Evolutionary conservation across 2,797 vertebrate species (phyloP), one percentile per base, ranked within the genome.

Genomic region (Kryptolebias ocellatus): DNA sequence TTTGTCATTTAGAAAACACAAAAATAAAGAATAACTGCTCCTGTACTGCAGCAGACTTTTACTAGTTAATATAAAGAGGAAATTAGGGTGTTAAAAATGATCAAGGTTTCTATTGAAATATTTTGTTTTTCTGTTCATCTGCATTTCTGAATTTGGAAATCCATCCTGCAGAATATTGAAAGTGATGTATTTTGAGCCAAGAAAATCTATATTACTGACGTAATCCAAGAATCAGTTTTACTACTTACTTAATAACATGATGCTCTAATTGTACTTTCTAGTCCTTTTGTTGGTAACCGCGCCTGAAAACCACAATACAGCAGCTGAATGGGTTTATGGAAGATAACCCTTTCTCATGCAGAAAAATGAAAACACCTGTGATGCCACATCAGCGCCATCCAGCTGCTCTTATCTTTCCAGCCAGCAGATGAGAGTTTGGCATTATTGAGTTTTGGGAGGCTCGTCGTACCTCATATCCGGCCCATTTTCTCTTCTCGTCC

Each of bases 401-500:
- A 90, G 83, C 67, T 69, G 34, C 20, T 46, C 74, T 93, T 87
- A 91, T 93, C 90, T 87, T 50, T 45, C 39, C 53, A 73, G 76
- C 64, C 79, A 60, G 79, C 76, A 87, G 86, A 88, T 69, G 85
- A 84, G 67, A 63, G 78, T 72, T 84, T 81, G 76, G 81, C 81
- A 70, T 90, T 90, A 90, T 85, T 89, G 91, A 80, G 85, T 88
- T 88, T 67, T 68, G 71, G 78, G 74, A 71, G 65, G 57, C 84
- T 77, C 34, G 61, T 2, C 27, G 62, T 77, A 73, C 74, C 86
- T 88, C 87, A 86, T 83, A 89, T 93, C 89, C 88, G 79, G 79
- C 60, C 72, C 77, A 81, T 87, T 90, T 89, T 71, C 61, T 72
- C 44, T 14, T 70, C 83, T 90, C 76, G 79, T 85, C 78, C 76